These are phyloP conservation scores for Sipha flava DNA, from an alignment of 1,140 invertebrate genomes.

Conservation along the genomic window DNA sequence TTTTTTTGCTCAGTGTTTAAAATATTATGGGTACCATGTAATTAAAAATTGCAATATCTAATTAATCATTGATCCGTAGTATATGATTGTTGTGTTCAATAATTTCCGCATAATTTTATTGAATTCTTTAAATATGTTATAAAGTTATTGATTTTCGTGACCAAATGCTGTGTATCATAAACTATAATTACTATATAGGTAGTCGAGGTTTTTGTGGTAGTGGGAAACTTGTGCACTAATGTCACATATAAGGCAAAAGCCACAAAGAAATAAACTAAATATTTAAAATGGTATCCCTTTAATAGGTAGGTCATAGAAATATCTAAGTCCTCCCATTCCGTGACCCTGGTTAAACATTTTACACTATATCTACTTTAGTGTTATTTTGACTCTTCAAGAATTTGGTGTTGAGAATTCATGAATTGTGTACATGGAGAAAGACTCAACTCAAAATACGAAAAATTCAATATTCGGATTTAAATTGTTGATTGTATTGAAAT, in stretches of 20 bases:
- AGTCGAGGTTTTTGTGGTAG: background rate
- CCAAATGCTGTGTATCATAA: background rate
- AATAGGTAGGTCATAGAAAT: background rate
- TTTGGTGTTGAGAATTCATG: background rate
- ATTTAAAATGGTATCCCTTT: slow-evolving; percentile 9
- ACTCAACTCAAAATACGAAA: no score
- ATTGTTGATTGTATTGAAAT: background rate
- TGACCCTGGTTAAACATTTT: background rate
- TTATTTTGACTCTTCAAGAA: background rate
- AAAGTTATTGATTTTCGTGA: background rate
- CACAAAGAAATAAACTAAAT: background rate
- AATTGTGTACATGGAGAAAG: background rate
- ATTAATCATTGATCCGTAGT: no score
- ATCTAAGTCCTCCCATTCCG: background rate
- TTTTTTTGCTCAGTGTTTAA: no score
- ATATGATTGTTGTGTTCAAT: background rate
- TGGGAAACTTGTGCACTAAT: background rate
- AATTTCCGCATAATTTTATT: background rate
- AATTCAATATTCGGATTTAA: background rate
- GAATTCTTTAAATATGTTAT: background rate
- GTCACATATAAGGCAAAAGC: background rate
- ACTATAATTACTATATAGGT: background rate
- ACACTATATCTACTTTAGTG: background rate
- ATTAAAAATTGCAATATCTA: no score
- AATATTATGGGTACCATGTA: no score